A percentile compares a stretch with the other conserved stretches of the same genome.
These are phyloP conservation scores for Lordiphosa mommai DNA, from an alignment of 1,140 invertebrate species.

Conservation along the genomic window DNA sequence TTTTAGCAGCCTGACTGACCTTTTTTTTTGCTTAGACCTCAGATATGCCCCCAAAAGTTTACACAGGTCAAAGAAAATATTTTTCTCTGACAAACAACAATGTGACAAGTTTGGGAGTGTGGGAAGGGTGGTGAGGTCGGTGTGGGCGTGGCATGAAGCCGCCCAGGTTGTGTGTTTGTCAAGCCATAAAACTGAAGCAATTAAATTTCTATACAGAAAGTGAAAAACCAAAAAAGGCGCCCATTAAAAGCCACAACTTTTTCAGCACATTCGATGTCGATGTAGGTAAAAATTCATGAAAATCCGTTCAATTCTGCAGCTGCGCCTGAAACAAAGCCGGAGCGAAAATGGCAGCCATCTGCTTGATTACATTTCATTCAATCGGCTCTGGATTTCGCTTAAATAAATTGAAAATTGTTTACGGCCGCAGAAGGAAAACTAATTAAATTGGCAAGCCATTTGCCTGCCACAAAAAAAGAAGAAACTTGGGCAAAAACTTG, in stretches of 20 bases:
- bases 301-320: constrained; percentile 50
- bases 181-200: constrained; percentile 32
- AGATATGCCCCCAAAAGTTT: constrained; percentile 58
- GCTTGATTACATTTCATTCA: constrained; percentile 63
- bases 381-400: constrained; percentile 37
- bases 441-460: constrained; percentile 56
- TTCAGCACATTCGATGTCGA: constrained; percentile 29
- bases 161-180: constrained; percentile 35
- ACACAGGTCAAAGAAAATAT: constrained; percentile 70
- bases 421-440: constrained; percentile 29
- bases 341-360: constrained; percentile 40
- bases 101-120: constrained; percentile 50
- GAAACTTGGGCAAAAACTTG: constrained; percentile 27
- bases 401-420: constrained; percentile 66
- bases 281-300: constrained; percentile 30
- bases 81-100: constrained; percentile 40
- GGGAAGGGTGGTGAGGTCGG: neutral
- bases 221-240: neutral
- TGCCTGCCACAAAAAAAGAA: constrained; percentile 19
- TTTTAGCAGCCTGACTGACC: constrained; percentile 47
- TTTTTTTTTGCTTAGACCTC: constrained; percentile 25
- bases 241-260: constrained; percentile 31
- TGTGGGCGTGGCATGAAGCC: constrained; percentile 15
- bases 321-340: constrained; percentile 17
- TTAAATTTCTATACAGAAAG: constrained; percentile 18